Conservation (phyloP, 2,888 invertebrate genomes). For the Chloromyia formosa region DNA sequence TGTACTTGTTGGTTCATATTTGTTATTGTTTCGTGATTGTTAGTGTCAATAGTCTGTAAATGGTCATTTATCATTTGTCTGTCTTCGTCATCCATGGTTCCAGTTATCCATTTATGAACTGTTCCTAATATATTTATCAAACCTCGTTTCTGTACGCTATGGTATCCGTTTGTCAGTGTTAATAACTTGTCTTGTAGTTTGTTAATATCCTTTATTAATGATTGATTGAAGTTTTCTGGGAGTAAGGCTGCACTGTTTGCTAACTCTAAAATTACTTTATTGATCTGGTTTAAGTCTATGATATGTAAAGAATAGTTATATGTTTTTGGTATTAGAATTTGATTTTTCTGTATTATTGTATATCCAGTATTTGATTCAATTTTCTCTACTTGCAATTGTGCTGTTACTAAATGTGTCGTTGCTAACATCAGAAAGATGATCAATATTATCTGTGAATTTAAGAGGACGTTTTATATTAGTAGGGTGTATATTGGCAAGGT, state of each 20-base stretch:
- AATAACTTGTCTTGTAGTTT: not conserved
- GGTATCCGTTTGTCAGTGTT: conserved; percentile 42
- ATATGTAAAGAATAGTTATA: not conserved
- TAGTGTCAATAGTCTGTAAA: conserved; percentile 17
- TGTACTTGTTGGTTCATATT: conserved; percentile 36
- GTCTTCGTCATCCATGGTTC: conserved; percentile 48
- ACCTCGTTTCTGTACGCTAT: conserved; percentile 46
- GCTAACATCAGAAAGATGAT: too few relatives aligned
- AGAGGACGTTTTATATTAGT: too few relatives aligned
- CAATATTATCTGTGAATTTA: too few relatives aligned
- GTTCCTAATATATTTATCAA: conserved; percentile 46
- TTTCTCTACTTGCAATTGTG: too few relatives aligned
- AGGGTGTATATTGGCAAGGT: too few relatives aligned
- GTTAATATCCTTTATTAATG: conserved; percentile 25
- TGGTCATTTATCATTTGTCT: conserved; percentile 29
- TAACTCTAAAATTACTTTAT: not conserved
- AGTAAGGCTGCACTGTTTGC: not conserved
- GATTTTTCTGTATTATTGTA: not conserved
- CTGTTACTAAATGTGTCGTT: too few relatives aligned
- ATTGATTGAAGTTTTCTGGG: not conserved
- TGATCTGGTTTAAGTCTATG: not conserved
- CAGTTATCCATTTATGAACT: conserved; percentile 45
- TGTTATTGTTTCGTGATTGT: conserved; percentile 38
- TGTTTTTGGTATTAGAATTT: conserved; percentile 7
- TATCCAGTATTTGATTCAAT: too few relatives aligned